A percentile compares a stretch with the other conserved stretches of the same genome.
phyloP scores from a whole-genome alignment of 2,888 invertebrate species.

The Macropis europaea region DNA sequence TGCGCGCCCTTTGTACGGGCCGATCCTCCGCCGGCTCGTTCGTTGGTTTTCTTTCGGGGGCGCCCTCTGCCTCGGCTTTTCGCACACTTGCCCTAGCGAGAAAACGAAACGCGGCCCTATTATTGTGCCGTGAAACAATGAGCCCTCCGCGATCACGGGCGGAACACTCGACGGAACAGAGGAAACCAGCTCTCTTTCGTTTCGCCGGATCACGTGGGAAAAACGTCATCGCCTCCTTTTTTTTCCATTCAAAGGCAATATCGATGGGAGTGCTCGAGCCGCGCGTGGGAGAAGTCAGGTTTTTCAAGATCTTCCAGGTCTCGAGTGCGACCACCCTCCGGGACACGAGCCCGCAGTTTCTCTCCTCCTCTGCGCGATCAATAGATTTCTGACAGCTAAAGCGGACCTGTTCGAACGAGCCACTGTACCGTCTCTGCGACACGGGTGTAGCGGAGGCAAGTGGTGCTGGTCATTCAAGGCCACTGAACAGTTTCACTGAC shows the following conservation, averaged over 20 bases:
- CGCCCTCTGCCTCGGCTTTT: slow-evolving; percentile 57
- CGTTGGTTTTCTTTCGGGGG: slow-evolving; percentile 48
- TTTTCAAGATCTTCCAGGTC: slow-evolving; percentile 15
- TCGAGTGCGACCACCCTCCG: background rate
- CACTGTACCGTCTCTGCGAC: too few species aligned
- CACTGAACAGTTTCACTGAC: too few species aligned
- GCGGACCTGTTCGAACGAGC: too few species aligned
- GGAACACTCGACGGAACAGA: slow-evolving; percentile 43
- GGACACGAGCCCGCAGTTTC: too few species aligned
- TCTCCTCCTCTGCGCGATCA: too few species aligned
- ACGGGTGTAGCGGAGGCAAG: too few species aligned
- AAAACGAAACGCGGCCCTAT: slow-evolving; percentile 56
- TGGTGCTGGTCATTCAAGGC: too few species aligned
- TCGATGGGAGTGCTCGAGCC: slow-evolving; percentile 32
- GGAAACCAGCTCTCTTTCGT: slow-evolving; percentile 55
- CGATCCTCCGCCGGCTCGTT: slow-evolving; percentile 33
- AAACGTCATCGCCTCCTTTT: slow-evolving; percentile 43
- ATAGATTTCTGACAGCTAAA: too few species aligned
- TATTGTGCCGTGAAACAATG: slow-evolving; percentile 75
- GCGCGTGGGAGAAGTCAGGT: slow-evolving; percentile 40
- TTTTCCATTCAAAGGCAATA: slow-evolving; percentile 31
- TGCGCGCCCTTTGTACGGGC: slow-evolving; percentile 61
- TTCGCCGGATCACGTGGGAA: slow-evolving; percentile 74
- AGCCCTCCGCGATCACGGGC: slow-evolving; percentile 64
- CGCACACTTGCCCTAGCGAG: slow-evolving; percentile 70